Conservation (phyloP, 1,140 invertebrate species). For the Nixonia krombeini region DNA sequence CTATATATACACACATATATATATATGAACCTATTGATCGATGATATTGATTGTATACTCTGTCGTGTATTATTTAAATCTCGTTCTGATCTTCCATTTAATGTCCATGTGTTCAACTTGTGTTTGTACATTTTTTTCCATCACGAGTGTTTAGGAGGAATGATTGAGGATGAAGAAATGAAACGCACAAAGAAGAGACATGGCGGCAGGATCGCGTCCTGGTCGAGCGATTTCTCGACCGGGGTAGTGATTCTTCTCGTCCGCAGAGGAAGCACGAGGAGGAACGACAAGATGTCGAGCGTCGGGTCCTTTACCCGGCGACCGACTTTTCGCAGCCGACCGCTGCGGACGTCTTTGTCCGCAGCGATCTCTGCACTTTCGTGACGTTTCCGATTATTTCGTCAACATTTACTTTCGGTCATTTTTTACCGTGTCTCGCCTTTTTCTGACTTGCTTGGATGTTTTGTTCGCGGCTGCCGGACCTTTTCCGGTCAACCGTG, state of each 20-base stretch:
- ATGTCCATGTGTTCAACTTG: slow-evolving; percentile 46
- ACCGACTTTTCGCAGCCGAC: slow-evolving; percentile 13
- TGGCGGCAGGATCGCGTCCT: slow-evolving; percentile 30
- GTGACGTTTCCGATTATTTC: too few relatives aligned
- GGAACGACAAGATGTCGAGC: slow-evolving; percentile 20
- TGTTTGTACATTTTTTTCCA: slow-evolving; percentile 47
- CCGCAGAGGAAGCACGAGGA: background rate
- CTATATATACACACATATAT: slow-evolving; percentile 45
- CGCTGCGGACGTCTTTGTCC: slow-evolving; percentile 16
- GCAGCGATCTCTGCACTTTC: too few relatives aligned
- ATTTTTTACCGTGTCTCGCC: slow-evolving; percentile 4
- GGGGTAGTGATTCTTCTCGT: slow-evolving; percentile 22
- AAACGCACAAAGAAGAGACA: too few relatives aligned
- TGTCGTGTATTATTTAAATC: slow-evolving; percentile 54
- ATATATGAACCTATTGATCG: slow-evolving; percentile 43
- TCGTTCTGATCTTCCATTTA: slow-evolving; percentile 55
- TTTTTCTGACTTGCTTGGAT: slow-evolving; percentile 35
- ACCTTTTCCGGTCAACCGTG: slow-evolving; percentile 34
- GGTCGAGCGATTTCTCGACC: slow-evolving; percentile 66
- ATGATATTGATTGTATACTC: slow-evolving; percentile 60
- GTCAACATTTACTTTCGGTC: too few relatives aligned
- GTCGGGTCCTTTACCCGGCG: slow-evolving; percentile 48
- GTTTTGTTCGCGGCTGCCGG: slow-evolving; percentile 28
- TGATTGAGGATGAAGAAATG: slow-evolving; percentile 5
- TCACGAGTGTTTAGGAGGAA: slow-evolving; percentile 63